A percentile compares a stretch with the other conserved stretches of the same genome.
Conservation (phyloP, 2,113 vertebrate species). For the Procavia capensis region DNA sequence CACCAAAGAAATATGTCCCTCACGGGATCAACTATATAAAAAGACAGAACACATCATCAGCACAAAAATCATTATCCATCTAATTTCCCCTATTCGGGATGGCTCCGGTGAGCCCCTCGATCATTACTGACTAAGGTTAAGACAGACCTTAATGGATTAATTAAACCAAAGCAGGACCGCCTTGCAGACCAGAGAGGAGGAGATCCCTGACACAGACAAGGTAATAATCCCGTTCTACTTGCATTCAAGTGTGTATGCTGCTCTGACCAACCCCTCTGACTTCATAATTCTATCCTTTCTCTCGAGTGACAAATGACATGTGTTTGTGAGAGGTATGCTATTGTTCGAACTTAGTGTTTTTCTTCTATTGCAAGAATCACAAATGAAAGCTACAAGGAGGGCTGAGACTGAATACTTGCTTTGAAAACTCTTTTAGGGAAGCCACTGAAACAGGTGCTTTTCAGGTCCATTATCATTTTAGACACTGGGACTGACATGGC, state of each 20-base stretch:
- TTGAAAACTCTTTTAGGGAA: conserved; percentile 74
- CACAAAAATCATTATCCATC: conserved; percentile 84
- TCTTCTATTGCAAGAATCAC: conserved; percentile 20
- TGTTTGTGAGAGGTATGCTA: conserved; percentile 10
- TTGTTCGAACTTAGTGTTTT: conserved; percentile 16
- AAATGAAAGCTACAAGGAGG: background rate
- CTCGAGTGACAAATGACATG: background rate
- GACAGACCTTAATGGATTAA: conserved; percentile 78
- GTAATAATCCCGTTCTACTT: conserved; percentile 46
- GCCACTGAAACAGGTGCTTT: conserved; percentile 81
- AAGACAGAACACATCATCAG: conserved; percentile 85
- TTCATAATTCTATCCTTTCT: conserved; percentile 32
- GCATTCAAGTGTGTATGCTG: background rate
- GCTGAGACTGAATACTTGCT: background rate
- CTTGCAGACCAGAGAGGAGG: conserved; percentile 64
- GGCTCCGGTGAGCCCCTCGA: conserved; percentile 78
- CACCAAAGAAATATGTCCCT: conserved; percentile 82
- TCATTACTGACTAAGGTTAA: conserved; percentile 82
- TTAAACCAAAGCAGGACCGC: conserved; percentile 71
- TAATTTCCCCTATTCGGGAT: conserved; percentile 86
- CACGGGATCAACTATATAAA: conserved; percentile 83
- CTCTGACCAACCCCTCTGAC: conserved; percentile 17
- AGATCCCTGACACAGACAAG: conserved; percentile 56
- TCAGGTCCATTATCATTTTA: conserved; percentile 79
- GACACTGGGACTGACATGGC: background rate